These are phyloP conservation scores for Linurgus olivaceus DNA, from an alignment of 2,797 vertebrate species.

Conservation along the genomic window DNA sequence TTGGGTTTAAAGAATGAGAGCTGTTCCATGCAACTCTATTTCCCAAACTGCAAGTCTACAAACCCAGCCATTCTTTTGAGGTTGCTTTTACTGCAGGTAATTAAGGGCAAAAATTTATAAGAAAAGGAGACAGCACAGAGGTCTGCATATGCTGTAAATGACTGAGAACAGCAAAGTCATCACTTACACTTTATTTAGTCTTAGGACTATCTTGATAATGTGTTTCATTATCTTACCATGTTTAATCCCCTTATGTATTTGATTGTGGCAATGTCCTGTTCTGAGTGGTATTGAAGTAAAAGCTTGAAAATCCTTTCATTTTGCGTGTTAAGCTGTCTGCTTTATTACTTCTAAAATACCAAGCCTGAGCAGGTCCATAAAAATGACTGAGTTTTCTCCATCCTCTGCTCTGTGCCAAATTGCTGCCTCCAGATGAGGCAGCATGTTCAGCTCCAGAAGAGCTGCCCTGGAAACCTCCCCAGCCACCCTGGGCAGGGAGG, in stretches of 20 bases:
- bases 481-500: not conserved
- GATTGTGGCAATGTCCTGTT: not conserved
- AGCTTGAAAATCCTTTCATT: not conserved
- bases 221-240: not conserved
- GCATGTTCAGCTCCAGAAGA: not conserved
- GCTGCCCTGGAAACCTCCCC: not conserved
- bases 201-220: not conserved
- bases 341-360: not conserved
- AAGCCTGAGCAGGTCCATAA: not conserved
- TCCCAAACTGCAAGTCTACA: not conserved
- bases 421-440: not conserved
- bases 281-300: not conserved
- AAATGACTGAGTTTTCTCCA: not conserved
- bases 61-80: not conserved
- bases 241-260: not conserved
- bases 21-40: not conserved
- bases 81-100: not conserved
- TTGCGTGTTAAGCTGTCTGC: not conserved
- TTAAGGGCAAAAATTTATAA: not conserved
- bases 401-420: not conserved
- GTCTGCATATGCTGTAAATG: not conserved
- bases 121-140: not conserved
- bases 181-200: not conserved
- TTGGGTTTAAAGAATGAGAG: not conserved
- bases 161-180: not conserved